phyloP scores from a whole-genome alignment of 2,888 invertebrate genomes.

The Rotaria sp. region DNA sequence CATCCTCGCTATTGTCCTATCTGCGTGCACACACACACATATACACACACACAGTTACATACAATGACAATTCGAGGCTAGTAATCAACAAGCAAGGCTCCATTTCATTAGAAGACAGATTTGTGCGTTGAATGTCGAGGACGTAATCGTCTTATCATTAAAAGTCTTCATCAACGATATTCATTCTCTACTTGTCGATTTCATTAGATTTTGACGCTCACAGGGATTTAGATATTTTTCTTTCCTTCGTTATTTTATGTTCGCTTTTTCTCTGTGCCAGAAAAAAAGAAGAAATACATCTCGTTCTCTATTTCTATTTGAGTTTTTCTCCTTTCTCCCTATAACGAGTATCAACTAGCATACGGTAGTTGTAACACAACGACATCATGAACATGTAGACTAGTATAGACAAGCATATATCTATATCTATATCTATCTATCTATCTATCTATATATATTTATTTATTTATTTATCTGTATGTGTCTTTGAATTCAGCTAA shows the following conservation, averaged over 20 bases:
- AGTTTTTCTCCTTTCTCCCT: background rate
- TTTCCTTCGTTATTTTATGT: background rate
- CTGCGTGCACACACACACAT: background rate
- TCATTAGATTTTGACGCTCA: background rate
- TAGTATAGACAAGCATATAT: background rate
- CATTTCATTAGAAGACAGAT: background rate
- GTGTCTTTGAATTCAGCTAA: background rate
- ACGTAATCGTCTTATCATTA: background rate
- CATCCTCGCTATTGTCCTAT: background rate
- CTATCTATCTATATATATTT: background rate
- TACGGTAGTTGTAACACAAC: background rate
- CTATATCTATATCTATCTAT: background rate
- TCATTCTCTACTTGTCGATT: background rate
- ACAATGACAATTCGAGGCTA: background rate
- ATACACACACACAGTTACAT: background rate
- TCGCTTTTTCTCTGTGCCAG: background rate
- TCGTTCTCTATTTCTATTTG: background rate
- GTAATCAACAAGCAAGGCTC: background rate
- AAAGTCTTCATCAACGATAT: background rate
- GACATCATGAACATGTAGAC: background rate
- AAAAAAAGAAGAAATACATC: background rate
- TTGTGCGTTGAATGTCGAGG: background rate
- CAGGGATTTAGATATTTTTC: background rate
- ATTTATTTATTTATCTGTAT: background rate
- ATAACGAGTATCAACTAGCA: background rate